Evolutionary conservation across 1,140 invertebrate species (phyloP).

Genomic region (Aleiodes sp.): DNA sequence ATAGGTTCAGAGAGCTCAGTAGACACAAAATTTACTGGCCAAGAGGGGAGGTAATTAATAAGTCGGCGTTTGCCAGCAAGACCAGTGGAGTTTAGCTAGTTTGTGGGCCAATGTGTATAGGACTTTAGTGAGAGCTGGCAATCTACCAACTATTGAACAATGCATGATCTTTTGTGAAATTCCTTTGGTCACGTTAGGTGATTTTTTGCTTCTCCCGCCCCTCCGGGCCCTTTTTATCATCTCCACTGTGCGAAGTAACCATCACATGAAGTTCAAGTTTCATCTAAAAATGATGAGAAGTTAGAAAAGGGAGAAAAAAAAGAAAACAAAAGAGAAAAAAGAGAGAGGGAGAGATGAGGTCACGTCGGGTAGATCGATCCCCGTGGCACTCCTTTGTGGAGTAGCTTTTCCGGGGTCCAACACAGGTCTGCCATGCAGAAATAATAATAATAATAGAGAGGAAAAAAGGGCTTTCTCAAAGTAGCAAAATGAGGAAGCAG

Average conservation of each 20-base stretch:
- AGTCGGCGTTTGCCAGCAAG: neutral
- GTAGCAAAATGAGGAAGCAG: conserved; percentile 26
- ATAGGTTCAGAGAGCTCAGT: neutral
- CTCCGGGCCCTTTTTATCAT: neutral
- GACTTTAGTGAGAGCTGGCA: neutral
- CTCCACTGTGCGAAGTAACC: neutral
- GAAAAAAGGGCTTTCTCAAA: neutral
- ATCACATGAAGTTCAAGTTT: neutral
- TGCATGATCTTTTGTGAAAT: neutral
- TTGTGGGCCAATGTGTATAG: neutral
- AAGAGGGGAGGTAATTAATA: conserved; percentile 6
- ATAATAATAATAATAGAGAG: conserved; percentile 3
- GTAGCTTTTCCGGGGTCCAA: conserved; percentile 42
- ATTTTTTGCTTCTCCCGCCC: neutral
- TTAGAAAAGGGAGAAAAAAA: conserved; percentile 3
- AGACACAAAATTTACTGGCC: neutral
- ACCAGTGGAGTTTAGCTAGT: neutral
- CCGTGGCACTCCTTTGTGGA: conserved; percentile 32
- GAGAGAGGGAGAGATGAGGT: conserved; percentile 3
- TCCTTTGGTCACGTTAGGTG: neutral
- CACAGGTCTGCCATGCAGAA: conserved; percentile 23
- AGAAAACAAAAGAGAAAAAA: conserved; percentile 13
- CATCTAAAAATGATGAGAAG: neutral
- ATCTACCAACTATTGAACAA: neutral
- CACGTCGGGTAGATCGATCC: conserved; percentile 20